Conservation (phyloP, 2,797 vertebrate species). For the Florisuga fusca region DNA sequence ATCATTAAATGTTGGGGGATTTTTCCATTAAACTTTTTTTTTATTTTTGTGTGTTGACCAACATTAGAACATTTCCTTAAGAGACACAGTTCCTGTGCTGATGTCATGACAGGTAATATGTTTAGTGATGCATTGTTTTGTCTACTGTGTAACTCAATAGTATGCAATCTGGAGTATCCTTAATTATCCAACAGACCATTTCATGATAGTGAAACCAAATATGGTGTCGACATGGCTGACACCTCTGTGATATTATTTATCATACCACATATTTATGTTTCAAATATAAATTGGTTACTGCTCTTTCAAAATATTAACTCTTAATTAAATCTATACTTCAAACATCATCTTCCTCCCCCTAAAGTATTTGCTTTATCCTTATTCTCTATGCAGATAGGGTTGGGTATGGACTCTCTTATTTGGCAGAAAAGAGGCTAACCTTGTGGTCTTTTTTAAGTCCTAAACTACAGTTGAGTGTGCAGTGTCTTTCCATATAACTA, state of each 20-base stretch:
- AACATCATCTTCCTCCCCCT: background rate
- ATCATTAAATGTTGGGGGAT: background rate
- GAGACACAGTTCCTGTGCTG: conserved; percentile 2
- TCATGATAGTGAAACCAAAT: conserved; percentile 57
- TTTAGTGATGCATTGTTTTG: conserved; percentile 39
- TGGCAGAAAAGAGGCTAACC: conserved; percentile 15
- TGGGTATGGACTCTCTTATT: background rate
- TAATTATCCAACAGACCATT: conserved; percentile 48
- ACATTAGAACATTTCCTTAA: background rate
- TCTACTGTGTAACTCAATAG: conserved; percentile 16
- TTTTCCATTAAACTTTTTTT: background rate
- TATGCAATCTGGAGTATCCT: conserved; percentile 50
- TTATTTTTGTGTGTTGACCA: background rate
- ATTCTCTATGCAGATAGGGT: background rate
- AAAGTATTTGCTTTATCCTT: background rate
- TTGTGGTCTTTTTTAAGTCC: conserved; percentile 12
- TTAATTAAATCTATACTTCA: conserved; percentile 47
- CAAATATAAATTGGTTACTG: conserved; percentile 38
- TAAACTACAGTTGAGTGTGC: background rate
- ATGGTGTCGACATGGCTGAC: conserved; percentile 32
- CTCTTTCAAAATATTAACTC: conserved; percentile 39
- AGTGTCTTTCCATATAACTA: background rate
- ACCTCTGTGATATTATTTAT: conserved; percentile 43
- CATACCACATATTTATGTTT: conserved; percentile 46
- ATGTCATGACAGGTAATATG: conserved; percentile 40